phyloP scores from a whole-genome alignment of 1,140 invertebrate species.

The Agrilus planipennis region DNA sequence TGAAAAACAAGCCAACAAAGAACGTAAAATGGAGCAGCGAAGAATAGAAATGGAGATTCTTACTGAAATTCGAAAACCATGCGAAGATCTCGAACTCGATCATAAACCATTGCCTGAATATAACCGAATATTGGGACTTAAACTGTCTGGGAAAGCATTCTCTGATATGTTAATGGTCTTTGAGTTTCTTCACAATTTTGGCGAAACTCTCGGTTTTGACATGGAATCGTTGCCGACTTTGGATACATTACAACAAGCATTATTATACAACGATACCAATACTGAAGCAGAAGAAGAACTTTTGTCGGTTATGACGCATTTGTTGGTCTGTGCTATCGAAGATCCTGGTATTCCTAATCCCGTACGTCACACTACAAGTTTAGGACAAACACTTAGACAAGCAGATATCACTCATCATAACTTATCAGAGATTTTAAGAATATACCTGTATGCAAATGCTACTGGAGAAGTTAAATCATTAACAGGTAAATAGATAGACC shows the following conservation, averaged over 20 bases:
- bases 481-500: slow-evolving; percentile 40
- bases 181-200: slow-evolving; percentile 93
- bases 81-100: slow-evolving; percentile 71
- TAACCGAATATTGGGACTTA: slow-evolving; percentile 67
- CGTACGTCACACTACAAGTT: slow-evolving; percentile 69
- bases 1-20: slow-evolving; percentile 66
- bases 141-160: slow-evolving; percentile 75
- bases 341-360: slow-evolving; percentile 90
- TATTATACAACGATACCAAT: slow-evolving; percentile 61
- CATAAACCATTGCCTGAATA: slow-evolving; percentile 63
- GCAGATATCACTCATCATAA: slow-evolving; percentile 85
- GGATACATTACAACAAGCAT: slow-evolving; percentile 72
- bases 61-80: slow-evolving; percentile 70
- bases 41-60: slow-evolving; percentile 75
- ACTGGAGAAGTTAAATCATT: slow-evolving; percentile 74
- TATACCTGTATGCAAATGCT: slow-evolving; percentile 78
- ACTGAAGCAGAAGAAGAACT: slow-evolving; percentile 76
- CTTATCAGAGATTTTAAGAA: slow-evolving; percentile 81
- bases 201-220: slow-evolving; percentile 84
- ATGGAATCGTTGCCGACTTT: slow-evolving; percentile 78
- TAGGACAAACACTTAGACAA: slow-evolving; percentile 82
- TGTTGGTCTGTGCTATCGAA: slow-evolving; percentile 84
- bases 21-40: slow-evolving; percentile 72
- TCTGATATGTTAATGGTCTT: slow-evolving; percentile 86
- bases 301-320: slow-evolving; percentile 75